Percentiles rank a stretch among this genome's conserved stretches.
These are phyloP conservation scores for Novumbra hubbsi DNA, from an alignment of 2,797 vertebrate species.

Conservation along the genomic window DNA sequence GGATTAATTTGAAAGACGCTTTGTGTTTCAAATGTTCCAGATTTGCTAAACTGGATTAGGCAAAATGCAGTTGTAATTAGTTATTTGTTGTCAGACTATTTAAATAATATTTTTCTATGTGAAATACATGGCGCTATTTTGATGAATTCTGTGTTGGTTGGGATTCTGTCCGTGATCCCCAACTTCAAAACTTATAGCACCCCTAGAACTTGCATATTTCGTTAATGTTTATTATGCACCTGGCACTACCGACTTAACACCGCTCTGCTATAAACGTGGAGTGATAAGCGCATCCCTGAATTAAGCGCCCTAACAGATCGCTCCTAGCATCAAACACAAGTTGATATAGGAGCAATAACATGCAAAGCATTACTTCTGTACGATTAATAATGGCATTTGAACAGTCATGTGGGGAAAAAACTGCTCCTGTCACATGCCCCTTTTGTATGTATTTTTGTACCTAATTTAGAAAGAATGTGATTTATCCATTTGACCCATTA, in stretches of 20 bases:
- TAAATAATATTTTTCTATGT: no score
- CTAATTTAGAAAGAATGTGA: not conserved
- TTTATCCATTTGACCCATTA: not conserved
- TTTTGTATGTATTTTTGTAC: not conserved
- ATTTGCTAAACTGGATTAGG: no score
- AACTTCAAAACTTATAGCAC: no score
- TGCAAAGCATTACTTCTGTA: no score
- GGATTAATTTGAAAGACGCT: no score
- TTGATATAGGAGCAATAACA: not conserved
- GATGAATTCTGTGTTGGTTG: no score
- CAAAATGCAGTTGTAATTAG: no score
- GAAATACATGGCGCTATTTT: no score
- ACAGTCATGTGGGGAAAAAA: not conserved
- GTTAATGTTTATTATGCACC: not conserved
- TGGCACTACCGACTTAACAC: not conserved
- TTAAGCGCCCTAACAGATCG: not conserved
- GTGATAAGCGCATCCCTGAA: not conserved
- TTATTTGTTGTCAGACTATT: no score
- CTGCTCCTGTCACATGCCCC: not conserved
- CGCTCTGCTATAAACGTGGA: not conserved
- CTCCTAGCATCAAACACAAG: not conserved
- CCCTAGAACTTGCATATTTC: not conserved
- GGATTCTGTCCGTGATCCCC: no score
- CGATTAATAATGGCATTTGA: not conserved
- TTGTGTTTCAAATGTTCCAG: no score